Conservation (phyloP, 2,113 vertebrate species). For the Solenodon paradoxus region DNA sequence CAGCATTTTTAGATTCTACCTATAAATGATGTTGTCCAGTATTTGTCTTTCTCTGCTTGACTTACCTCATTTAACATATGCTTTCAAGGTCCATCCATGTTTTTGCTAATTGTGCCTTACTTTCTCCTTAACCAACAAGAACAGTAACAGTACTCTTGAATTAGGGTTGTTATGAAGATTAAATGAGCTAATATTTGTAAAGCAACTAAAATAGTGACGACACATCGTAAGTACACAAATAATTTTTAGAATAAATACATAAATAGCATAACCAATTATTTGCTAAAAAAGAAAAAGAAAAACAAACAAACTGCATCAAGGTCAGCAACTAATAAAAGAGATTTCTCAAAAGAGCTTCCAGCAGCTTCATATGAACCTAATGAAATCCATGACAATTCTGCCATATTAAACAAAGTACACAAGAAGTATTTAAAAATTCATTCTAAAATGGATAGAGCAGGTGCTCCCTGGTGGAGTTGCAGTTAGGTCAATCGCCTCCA, state of each 20-base stretch:
- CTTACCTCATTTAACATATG: background rate
- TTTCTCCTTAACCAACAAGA: background rate
- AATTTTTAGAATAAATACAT: background rate
- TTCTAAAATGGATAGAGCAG: too few species aligned
- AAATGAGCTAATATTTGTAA: too few species aligned
- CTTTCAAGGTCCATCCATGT: background rate
- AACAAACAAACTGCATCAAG: background rate
- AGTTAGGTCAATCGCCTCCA: too few species aligned
- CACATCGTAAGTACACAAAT: background rate
- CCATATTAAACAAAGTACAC: background rate
- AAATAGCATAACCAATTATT: background rate
- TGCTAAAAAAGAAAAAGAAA: too few species aligned
- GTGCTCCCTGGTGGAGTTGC: too few species aligned
- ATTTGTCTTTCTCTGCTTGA: background rate
- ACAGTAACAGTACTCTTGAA: too few species aligned
- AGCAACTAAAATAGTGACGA: too few species aligned
- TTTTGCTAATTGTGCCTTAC: background rate
- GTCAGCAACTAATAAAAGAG: background rate
- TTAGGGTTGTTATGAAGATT: too few species aligned
- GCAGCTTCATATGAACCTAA: background rate
- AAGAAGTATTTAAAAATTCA: background rate
- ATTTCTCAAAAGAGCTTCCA: background rate
- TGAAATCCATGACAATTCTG: background rate
- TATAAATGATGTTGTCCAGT: too few species aligned
- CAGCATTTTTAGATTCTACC: background rate